Base-by-base conservation (phyloP, 2,888 invertebrate species). In the Nipponacmea schrenckii region DNA sequence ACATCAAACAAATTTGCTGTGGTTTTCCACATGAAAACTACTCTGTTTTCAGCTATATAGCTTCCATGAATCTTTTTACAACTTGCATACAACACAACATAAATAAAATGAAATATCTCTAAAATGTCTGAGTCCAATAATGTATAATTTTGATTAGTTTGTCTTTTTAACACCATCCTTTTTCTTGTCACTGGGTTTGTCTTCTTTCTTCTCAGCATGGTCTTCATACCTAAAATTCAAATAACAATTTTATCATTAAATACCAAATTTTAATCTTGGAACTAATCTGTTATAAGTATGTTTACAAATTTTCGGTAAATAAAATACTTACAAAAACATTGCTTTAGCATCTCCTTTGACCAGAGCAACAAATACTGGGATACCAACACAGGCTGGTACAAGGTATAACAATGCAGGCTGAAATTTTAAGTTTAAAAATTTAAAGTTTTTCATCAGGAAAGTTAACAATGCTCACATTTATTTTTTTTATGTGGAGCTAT, bases 361-460 rank as follows among this genome's bases (percentile, higher is more conserved):
- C 56, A 96, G 90, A 14, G 98, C 98, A 17, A 98, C 90, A n/a
- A 93, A 86, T 44, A 97, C 89, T 20, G 99, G 99, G 56, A 96
- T 94, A 76, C 94, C 95, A 81, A 98, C 91, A 90, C 99, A 99
- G 17, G 96, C 95, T 8, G 99, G 99, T 75, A 99, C 99, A 78
- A 99, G 91, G 90, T 99, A 99, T 83, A 99, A 91, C 73, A 99
- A 91, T 69, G 99, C 99, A 0, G 99, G 99, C 92, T 99, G 96
- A 56, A 89, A 89, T 17, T 82, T 79, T 67, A 68, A n/a, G n/a
- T n/a, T n/a, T n/a, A n/a, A n/a, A n/a, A 70, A 10, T 69, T 45
- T 31, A n/a, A n/a, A n/a, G n/a, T n/a, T n/a, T n/a, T n/a, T n/a
- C n/a, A n/a, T n/a, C n/a, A n/a, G n/a, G n/a, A n/a, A n/a, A n/a